Percentiles rank a stretch among this genome's conserved stretches.
Conservation (phyloP, 2,888 invertebrate species). For the Dusona sp. region DNA sequence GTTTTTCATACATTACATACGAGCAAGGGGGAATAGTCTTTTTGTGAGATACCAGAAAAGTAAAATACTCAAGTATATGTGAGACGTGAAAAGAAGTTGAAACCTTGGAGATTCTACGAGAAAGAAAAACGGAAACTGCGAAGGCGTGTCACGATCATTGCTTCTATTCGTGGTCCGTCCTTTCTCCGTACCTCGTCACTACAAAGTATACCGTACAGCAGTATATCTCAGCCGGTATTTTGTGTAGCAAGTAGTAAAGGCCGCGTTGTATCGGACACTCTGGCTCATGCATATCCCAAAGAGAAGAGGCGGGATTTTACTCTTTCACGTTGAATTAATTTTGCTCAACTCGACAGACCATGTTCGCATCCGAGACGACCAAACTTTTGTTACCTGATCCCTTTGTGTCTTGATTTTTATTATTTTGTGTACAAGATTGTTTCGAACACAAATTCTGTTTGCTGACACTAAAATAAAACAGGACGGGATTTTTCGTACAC, state of each 20-base stretch:
- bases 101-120: not conserved
- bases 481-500: not conserved
- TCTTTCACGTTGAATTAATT: constrained; percentile 36
- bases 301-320: constrained; percentile 1
- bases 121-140: not conserved
- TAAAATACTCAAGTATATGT: not conserved
- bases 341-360: constrained; percentile 2
- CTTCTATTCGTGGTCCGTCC: not conserved
- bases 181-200: not conserved
- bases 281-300: not conserved
- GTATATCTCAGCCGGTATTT: not conserved
- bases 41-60: not conserved
- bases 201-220: not conserved
- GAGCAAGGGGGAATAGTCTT: not conserved
- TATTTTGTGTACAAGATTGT: not conserved
- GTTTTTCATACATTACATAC: not conserved
- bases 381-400: not conserved
- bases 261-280: constrained; percentile 23
- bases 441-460: not conserved
- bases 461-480: not conserved
- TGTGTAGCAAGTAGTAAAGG: constrained; percentile 43
- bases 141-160: constrained; percentile 2
- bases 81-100: not conserved
- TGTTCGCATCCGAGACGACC: not conserved
- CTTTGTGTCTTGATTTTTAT: not conserved